Conservation (phyloP, 1,140 invertebrate species). For the Drosophila grimshawi region DNA sequence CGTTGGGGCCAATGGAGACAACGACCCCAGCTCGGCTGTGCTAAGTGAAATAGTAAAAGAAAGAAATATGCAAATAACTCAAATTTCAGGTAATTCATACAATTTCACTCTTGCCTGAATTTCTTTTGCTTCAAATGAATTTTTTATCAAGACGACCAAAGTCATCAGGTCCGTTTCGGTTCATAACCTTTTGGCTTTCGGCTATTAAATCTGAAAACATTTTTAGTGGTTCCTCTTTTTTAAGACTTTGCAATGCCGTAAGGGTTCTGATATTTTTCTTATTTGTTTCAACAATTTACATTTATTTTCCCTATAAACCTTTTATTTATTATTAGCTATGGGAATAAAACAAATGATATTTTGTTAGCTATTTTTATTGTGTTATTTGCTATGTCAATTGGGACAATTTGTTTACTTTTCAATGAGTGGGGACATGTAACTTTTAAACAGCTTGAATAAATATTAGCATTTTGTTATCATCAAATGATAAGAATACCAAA, state of each 20-base stretch:
- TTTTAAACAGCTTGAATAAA: slow-evolving; percentile 2
- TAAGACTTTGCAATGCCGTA: neutral
- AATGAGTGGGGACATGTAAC: slow-evolving; percentile 30
- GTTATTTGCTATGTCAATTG: slow-evolving; percentile 8
- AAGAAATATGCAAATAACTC: slow-evolving; percentile 66
- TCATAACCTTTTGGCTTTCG: slow-evolving; percentile 11
- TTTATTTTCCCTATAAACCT: neutral
- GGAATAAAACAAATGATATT: neutral
- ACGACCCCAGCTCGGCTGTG: slow-evolving; percentile 2
- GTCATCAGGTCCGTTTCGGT: slow-evolving; percentile 19
- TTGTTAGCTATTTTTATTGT: slow-evolving; percentile 14
- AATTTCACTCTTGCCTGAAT: slow-evolving; percentile 22
- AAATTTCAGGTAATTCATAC: slow-evolving; percentile 44
- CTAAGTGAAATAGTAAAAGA: slow-evolving; percentile 28
- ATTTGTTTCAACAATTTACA: neutral
- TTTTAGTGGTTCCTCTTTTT: neutral
- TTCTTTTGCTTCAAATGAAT: slow-evolving; percentile 17
- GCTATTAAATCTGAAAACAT: slow-evolving; percentile 27
- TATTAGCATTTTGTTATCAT: slow-evolving; percentile 39
- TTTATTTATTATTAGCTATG: neutral
- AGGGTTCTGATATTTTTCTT: neutral
- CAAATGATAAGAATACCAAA: neutral
- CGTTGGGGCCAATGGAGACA: slow-evolving; percentile 17
- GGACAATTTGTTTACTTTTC: slow-evolving; percentile 23
- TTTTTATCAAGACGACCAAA: slow-evolving; percentile 23